A percentile compares a stretch with the other conserved stretches of the same genome.
These are phyloP conservation scores for Geophilus truncorum DNA, from an alignment of 2,888 invertebrate species.

Conservation along the genomic window DNA sequence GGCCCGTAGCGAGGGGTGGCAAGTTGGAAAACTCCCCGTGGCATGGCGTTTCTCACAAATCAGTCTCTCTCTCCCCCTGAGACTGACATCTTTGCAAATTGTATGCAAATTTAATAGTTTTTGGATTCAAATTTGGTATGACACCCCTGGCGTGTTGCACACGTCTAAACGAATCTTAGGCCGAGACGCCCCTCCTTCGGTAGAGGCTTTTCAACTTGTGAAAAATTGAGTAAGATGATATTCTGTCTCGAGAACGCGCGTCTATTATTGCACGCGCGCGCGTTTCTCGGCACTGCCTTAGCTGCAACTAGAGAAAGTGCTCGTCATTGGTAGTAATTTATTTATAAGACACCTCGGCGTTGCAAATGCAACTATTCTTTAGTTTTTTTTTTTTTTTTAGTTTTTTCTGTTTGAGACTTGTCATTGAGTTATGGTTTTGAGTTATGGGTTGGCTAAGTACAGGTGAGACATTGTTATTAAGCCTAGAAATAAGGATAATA, in stretches of 20 bases:
- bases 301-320: slow-evolving; percentile 20
- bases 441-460: slow-evolving; percentile 20
- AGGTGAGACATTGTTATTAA: slow-evolving; percentile 27
- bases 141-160: slow-evolving; percentile 27
- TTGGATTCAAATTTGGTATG: slow-evolving; percentile 33
- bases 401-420: neutral
- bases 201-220: slow-evolving; percentile 21
- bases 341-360: slow-evolving; percentile 14
- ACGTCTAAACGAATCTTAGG: slow-evolving; percentile 25
- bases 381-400: neutral
- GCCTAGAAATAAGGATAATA: neutral
- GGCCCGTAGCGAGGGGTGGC: slow-evolving; percentile 18
- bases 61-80: slow-evolving; percentile 29
- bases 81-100: slow-evolving; percentile 33
- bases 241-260: neutral
- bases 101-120: slow-evolving; percentile 34
- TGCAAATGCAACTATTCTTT: neutral
- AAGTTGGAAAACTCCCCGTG: slow-evolving; percentile 11
- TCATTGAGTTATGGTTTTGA: slow-evolving; percentile 21
- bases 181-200: slow-evolving; percentile 22
- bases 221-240: slow-evolving; percentile 27
- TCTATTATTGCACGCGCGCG: slow-evolving; percentile 25
- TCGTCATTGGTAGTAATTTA: slow-evolving; percentile 22
- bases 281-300: neutral
- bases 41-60: slow-evolving; percentile 24